A percentile compares a stretch with the other conserved stretches of the same genome.
Evolutionary conservation across 2,113 vertebrate species (phyloP).

Genomic region (Pelecanoides urinatrix): DNA sequence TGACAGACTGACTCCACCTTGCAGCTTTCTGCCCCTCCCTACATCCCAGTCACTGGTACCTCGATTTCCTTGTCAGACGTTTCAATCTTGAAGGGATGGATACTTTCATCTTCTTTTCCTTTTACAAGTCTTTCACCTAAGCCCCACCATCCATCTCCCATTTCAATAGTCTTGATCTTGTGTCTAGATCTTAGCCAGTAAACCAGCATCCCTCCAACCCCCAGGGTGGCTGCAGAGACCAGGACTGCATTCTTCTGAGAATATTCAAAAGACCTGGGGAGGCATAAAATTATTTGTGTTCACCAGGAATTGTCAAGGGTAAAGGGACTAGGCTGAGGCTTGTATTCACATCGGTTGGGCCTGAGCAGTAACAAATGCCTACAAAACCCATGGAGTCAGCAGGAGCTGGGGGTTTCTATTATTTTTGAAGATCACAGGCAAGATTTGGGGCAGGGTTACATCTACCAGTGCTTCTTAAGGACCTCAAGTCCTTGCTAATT

Average conservation of each 20-base stretch:
- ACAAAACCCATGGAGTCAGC: background rate
- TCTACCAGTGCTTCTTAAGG: background rate
- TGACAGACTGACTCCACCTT: background rate
- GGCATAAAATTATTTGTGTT: background rate
- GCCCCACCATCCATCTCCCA: constrained; percentile 87
- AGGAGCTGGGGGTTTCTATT: background rate
- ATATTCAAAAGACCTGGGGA: constrained; percentile 44
- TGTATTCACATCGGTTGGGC: background rate
- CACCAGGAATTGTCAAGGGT: background rate
- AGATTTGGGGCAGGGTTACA: background rate
- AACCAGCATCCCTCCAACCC: constrained; percentile 72
- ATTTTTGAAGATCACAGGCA: background rate
- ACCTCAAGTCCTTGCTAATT: background rate
- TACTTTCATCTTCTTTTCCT: constrained; percentile 67
- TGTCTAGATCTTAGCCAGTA: constrained; percentile 66
- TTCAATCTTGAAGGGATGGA: constrained; percentile 75
- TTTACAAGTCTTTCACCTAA: constrained; percentile 54
- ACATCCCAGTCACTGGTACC: constrained; percentile 45
- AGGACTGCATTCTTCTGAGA: constrained; percentile 59
- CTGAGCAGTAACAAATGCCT: background rate
- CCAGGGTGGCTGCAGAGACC: constrained; percentile 60
- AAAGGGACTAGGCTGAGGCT: background rate
- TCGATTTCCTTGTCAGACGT: constrained; percentile 78
- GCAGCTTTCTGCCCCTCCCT: background rate
- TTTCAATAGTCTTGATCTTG: constrained; percentile 72